These are phyloP conservation scores for Oreocharis arfaki DNA, from an alignment of 2,113 vertebrate genomes.

Conservation along the genomic window DNA sequence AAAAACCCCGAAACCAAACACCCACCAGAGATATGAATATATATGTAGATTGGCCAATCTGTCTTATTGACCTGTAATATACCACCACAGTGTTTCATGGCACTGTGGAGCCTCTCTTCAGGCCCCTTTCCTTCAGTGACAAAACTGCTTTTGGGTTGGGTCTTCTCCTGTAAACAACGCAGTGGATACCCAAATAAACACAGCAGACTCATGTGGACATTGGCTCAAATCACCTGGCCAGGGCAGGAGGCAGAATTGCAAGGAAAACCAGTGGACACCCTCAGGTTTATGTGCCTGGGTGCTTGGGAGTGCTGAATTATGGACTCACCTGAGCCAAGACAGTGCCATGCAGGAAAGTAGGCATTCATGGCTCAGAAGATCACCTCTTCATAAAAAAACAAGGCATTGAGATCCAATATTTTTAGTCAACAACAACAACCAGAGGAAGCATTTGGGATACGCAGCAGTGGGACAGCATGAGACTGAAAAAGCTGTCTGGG, in stretches of 20 bases:
- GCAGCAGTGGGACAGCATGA: accelerated
- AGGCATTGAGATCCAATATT: neutral
- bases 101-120: neutral
- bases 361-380: neutral
- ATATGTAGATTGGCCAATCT: neutral
- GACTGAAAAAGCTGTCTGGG: accelerated
- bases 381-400: neutral
- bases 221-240: neutral
- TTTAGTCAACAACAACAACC: neutral
- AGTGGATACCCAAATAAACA: neutral
- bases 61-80: neutral
- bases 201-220: neutral
- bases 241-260: neutral
- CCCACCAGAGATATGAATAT: neutral
- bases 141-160: neutral
- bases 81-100: neutral
- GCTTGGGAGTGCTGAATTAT: neutral
- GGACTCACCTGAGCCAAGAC: neutral
- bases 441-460: neutral
- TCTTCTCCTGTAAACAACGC: neutral
- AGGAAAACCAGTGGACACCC: neutral
- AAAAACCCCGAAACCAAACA: neutral
- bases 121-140: neutral
- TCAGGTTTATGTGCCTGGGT: neutral
- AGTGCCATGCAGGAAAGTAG: neutral